Base-by-base conservation (phyloP, 2,888 invertebrate genomes). In the Trichopria drosophilae region DNA sequence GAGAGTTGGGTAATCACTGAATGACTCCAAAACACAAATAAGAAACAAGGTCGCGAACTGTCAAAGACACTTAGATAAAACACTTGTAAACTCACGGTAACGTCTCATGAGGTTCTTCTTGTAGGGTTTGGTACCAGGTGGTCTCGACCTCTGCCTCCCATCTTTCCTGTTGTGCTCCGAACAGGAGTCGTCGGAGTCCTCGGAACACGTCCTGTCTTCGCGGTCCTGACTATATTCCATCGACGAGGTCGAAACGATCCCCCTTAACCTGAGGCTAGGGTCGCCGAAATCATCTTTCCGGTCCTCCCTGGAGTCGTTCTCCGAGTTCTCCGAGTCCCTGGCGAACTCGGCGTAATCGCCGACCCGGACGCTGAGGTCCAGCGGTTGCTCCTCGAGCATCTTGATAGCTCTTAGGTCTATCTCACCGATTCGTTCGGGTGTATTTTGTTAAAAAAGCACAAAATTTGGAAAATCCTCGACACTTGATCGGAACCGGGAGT, bases 41-140 rank as follows among this genome's bases (percentile, higher is more conserved):
- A n/a, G n/a, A n/a, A n/a, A n/a, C n/a, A n/a, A n/a, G n/a, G n/a
- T n/a, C n/a, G n/a, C n/a, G n/a, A n/a, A n/a, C n/a, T n/a, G n/a
- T n/a, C n/a, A n/a, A n/a, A n/a, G n/a, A n/a, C n/a, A 47, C 20
- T 13, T 34, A 45, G 26, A 35, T 31, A 22, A 24, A 26, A 19
- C 35, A 42, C 36, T 31, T 22, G 41, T n/a, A 37, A 51, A 90
- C 93, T 93, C 87, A 93, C 93, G 86, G 81, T 91, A 93, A 84
- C 93, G 82, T 80, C 90, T 90, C 85, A 93, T 93, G 69, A 93
- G 84, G 70, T 87, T 90, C 78, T 93, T 93, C 83, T 93, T 93
- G 82, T 92, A 93, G 39, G 92, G 80, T 66, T 80, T 80, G 59
- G 73, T 73, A 39, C 73, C 75, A 15, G 74, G 74, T 18, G 71